A percentile compares a stretch with the other conserved stretches of the same genome.
phyloP scores from a whole-genome alignment of 2,888 invertebrate species.

The Drosophila neutralis region DNA sequence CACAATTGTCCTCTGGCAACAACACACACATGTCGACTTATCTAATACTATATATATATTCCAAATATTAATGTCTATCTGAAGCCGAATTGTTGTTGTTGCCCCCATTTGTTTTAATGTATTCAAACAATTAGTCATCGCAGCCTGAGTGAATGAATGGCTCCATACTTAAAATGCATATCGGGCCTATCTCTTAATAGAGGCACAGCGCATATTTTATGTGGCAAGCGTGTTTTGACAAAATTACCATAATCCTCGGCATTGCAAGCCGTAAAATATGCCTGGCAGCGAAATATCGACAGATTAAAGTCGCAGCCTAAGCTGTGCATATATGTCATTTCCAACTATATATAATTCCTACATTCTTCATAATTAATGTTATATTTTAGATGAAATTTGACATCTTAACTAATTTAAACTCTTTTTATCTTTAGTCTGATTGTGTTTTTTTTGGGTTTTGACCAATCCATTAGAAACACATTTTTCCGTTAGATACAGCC shows the following conservation, averaged over 20 bases:
- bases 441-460: not conserved
- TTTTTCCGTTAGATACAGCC: no score
- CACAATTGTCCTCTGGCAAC: constrained; percentile 50
- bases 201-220: constrained; percentile 60
- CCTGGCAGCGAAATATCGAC: constrained; percentile 10
- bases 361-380: not conserved
- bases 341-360: not conserved
- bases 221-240: constrained; percentile 17
- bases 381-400: not conserved
- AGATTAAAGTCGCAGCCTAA: constrained; percentile 14
- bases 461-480: not conserved
- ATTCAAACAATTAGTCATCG: constrained; percentile 52
- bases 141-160: not conserved
- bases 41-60: not conserved
- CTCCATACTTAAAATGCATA: constrained; percentile 34
- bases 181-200: constrained; percentile 40
- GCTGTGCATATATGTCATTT: constrained; percentile 2
- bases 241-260: constrained; percentile 40
- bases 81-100: not conserved
- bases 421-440: not conserved
- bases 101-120: constrained; percentile 56
- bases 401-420: not conserved
- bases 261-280: constrained; percentile 7
- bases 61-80: not conserved
- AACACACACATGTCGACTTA: constrained; percentile 8